Evolutionary conservation across 2,797 vertebrate genomes (phyloP).

Genomic region (Malacoraja senta): DNA sequence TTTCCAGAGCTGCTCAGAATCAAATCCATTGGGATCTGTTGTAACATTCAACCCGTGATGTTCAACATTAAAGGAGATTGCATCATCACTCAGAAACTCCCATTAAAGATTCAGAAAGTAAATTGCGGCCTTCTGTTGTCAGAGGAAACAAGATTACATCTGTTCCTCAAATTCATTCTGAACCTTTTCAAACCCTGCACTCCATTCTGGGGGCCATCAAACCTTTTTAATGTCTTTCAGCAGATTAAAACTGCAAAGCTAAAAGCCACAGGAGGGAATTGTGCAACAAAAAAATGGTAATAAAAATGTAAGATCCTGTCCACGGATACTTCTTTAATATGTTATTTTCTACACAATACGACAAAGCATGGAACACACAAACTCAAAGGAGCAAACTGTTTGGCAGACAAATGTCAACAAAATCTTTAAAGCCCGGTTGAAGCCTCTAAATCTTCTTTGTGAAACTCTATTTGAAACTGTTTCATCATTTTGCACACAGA

Average conservation of each 20-base stretch:
- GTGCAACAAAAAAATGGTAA: not conserved
- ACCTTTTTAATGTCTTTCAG: not conserved
- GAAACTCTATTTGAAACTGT: not conserved
- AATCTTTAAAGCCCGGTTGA: not conserved
- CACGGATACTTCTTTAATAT: not conserved
- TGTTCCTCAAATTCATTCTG: not conserved
- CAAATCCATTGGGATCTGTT: not conserved
- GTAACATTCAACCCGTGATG: slow-evolving; percentile 25
- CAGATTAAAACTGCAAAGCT: not conserved
- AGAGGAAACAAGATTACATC: not conserved
- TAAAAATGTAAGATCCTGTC: not conserved
- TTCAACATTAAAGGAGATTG: not conserved
- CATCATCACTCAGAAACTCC: not conserved
- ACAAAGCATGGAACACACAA: not conserved
- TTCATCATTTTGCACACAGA: not conserved
- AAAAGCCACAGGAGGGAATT: not conserved
- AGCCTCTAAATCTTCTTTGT: not conserved
- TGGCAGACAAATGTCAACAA: not conserved
- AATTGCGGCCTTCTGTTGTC: not conserved
- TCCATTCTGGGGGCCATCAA: not conserved
- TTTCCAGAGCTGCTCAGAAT: not conserved
- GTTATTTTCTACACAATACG: not conserved
- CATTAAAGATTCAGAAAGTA: slow-evolving; percentile 13
- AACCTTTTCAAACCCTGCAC: not conserved
- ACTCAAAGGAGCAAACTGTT: not conserved